Conservation (phyloP, 1,140 invertebrate genomes). For the Drosophila azteca region DNA sequence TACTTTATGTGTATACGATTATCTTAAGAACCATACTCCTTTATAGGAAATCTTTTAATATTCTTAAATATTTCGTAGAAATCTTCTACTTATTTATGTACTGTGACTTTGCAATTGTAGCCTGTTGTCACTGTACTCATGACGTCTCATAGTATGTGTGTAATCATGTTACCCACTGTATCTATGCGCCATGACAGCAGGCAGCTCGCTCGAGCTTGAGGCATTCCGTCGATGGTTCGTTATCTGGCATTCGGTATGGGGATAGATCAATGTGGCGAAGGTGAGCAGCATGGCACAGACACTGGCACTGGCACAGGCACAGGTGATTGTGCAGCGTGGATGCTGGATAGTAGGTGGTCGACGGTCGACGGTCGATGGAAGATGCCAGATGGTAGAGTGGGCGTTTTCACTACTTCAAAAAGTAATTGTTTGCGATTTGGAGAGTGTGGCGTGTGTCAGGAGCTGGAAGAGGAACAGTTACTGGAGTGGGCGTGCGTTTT, state of each 20-base stretch:
- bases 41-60: too few species aligned
- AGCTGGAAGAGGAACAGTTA: conserved; percentile 11
- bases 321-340: conserved; percentile 23
- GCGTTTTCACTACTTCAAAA: conserved; percentile 69
- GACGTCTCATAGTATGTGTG: conserved; percentile 14
- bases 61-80: too few species aligned
- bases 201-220: conserved; percentile 43
- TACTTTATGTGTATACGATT: too few species aligned
- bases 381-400: conserved; percentile 9
- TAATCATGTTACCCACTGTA: conserved; percentile 33
- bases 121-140: conserved; percentile 2
- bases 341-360: conserved; percentile 9
- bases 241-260: conserved; percentile 61
- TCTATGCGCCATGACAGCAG: conserved; percentile 44
- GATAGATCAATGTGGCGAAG: conserved; percentile 72
- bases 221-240: conserved; percentile 62
- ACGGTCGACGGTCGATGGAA: conserved; percentile 1
- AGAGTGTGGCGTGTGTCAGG: conserved; percentile 65
- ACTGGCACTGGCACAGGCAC: not conserved
- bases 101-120: not conserved
- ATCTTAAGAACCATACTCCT: too few species aligned
- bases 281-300: conserved; percentile 30
- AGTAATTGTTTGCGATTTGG: conserved; percentile 81
- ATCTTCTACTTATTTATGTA: not conserved
- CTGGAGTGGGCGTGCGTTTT: conserved; percentile 1